Evolutionary conservation across 2,113 vertebrate genomes (phyloP).

Genomic region (cattle (Bos taurus)): DNA sequence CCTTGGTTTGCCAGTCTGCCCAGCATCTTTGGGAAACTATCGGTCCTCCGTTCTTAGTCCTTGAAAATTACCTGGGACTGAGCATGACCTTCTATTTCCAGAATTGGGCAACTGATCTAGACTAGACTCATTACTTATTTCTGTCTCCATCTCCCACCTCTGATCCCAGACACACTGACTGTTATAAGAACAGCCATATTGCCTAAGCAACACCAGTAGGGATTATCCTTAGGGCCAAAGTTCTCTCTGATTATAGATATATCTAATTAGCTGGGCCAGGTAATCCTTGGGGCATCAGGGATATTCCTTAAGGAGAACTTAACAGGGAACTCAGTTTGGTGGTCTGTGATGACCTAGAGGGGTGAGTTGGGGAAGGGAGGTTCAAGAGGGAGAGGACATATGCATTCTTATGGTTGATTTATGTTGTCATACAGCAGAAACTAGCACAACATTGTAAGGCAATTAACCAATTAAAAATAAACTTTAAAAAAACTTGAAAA

Average conservation of each 20-base stretch:
- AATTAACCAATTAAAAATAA: background rate
- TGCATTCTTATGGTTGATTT: background rate
- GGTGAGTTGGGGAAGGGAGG: background rate
- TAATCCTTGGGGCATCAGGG: background rate
- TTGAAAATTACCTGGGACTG: background rate
- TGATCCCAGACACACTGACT: background rate
- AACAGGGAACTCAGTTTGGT: background rate
- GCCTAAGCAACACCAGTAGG: accelerated
- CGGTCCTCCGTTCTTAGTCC: background rate
- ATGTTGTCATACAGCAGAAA: background rate
- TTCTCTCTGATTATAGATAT: background rate
- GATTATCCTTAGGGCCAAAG: background rate
- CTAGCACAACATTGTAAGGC: background rate
- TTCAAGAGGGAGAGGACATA: background rate
- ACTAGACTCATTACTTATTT: background rate
- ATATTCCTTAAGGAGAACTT: background rate
- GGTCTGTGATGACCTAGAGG: background rate
- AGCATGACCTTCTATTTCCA: background rate
- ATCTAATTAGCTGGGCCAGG: background rate
- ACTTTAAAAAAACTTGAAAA: background rate
- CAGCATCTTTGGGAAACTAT: background rate
- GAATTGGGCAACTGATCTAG: background rate
- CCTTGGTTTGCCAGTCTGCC: background rate
- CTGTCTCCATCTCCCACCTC: background rate
- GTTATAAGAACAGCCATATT: background rate